Evolutionary conservation across 2,888 invertebrate species (phyloP).

Genomic region (Melikaiella ostensackeni): DNA sequence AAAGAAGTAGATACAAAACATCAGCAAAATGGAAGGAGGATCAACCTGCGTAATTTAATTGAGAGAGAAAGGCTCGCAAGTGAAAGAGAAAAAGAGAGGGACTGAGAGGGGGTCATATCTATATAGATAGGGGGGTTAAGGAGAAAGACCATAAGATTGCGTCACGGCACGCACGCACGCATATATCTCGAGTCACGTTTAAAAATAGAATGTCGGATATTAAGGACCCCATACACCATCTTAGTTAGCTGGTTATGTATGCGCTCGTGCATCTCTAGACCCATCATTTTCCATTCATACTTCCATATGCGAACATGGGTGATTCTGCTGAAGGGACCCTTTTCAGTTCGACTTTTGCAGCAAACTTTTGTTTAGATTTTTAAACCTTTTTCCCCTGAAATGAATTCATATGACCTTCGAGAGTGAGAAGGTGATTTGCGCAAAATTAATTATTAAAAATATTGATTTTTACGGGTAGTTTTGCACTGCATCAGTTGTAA

Average conservation of each 20-base stretch:
- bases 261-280: conserved; percentile 36
- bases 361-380: no score
- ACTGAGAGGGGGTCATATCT: conserved; percentile 45
- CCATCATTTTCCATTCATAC: conserved; percentile 36
- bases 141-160: conserved; percentile 73
- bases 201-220: conserved; percentile 74
- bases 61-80: conserved; percentile 43
- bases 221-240: conserved; percentile 62
- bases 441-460: no score
- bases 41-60: not conserved
- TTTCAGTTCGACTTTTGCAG: no score
- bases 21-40: not conserved
- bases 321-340: no score
- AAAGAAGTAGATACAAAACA: not conserved
- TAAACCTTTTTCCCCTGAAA: no score
- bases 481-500: no score
- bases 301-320: conserved; percentile 6
- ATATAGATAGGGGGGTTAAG: conserved; percentile 46
- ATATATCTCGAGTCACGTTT: conserved; percentile 73
- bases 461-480: no score
- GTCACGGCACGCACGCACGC: conserved; percentile 68
- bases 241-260: conserved; percentile 35
- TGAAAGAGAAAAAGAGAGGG: conserved; percentile 42
- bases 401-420: no score
- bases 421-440: no score